A percentile compares a stretch with the other conserved stretches of the same genome.
phyloP scores from a whole-genome alignment of 2,113 vertebrate species.

The Cebus imitator region DNA sequence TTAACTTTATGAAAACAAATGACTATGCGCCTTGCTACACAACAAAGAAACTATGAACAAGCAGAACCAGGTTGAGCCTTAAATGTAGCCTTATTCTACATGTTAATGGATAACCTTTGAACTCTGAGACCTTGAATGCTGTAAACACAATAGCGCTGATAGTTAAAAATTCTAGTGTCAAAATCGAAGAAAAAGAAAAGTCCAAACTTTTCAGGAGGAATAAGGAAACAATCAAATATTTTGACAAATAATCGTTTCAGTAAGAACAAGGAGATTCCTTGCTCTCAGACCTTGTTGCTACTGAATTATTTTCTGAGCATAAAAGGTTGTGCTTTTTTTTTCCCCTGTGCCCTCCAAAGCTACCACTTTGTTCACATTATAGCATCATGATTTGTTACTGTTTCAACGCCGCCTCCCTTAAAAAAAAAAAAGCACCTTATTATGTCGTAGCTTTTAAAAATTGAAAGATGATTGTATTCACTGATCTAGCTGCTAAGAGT shows the following conservation, averaged over 20 bases:
- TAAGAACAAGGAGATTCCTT: slow-evolving; percentile 36
- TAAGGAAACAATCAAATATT: slow-evolving; percentile 61
- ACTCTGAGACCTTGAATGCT: slow-evolving; percentile 65
- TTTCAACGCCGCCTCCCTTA: background rate
- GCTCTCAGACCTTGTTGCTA: slow-evolving; percentile 45
- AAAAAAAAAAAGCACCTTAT: background rate
- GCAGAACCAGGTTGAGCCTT: slow-evolving; percentile 9
- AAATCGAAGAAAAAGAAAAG: slow-evolving; percentile 45
- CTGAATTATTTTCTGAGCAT: slow-evolving; percentile 51
- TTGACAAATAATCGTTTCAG: slow-evolving; percentile 64
- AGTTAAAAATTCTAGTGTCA: slow-evolving; percentile 57
- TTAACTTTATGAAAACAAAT: slow-evolving; percentile 66
- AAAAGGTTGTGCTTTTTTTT: background rate
- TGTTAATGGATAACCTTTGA: slow-evolving; percentile 79
- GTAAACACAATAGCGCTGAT: slow-evolving; percentile 65
- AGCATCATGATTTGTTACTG: slow-evolving; percentile 48
- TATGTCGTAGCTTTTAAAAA: slow-evolving; percentile 51
- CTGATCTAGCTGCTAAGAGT: slow-evolving; percentile 16
- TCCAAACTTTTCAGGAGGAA: slow-evolving; percentile 45
- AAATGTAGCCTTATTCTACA: slow-evolving; percentile 47
- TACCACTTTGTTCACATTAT: slow-evolving; percentile 14
- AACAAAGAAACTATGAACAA: slow-evolving; percentile 47
- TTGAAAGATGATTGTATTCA: slow-evolving; percentile 41
- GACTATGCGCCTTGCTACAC: background rate
- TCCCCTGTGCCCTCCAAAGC: background rate